These are phyloP conservation scores for Rhynchomys soricoides DNA, from an alignment of 2,113 vertebrate genomes.

Conservation along the genomic window DNA sequence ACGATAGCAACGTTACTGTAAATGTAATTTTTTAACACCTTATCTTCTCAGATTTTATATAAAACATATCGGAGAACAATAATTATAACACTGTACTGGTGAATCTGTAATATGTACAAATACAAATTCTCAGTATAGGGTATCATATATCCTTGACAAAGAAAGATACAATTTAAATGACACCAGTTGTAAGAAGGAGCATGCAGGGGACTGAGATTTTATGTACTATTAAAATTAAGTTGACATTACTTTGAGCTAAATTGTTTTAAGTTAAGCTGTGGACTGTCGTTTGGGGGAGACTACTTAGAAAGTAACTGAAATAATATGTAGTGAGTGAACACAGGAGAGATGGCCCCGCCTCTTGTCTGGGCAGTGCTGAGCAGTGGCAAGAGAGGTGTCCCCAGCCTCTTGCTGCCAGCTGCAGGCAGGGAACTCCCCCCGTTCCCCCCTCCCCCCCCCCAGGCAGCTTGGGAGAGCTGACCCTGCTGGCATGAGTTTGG, in stretches of 20 bases:
- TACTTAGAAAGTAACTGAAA: background rate
- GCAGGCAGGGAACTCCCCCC: background rate
- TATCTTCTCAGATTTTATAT: conserved; percentile 23
- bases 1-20: background rate
- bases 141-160: background rate
- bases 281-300: background rate
- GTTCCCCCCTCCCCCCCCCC: too few relatives aligned
- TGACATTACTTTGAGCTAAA: background rate
- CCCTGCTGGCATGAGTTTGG: too few relatives aligned
- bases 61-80: conserved; percentile 22
- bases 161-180: background rate
- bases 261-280: background rate
- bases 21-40: background rate
- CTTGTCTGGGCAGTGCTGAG: background rate
- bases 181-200: background rate
- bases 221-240: background rate
- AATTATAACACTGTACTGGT: background rate
- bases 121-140: background rate
- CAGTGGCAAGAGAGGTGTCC: background rate
- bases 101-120: background rate
- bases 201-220: background rate
- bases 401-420: background rate
- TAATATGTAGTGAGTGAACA: background rate
- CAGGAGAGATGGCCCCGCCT: background rate
- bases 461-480: too few relatives aligned